Evolutionary conservation across 2,113 vertebrate species (phyloP).

Genomic region (Anthoscopus minutus): DNA sequence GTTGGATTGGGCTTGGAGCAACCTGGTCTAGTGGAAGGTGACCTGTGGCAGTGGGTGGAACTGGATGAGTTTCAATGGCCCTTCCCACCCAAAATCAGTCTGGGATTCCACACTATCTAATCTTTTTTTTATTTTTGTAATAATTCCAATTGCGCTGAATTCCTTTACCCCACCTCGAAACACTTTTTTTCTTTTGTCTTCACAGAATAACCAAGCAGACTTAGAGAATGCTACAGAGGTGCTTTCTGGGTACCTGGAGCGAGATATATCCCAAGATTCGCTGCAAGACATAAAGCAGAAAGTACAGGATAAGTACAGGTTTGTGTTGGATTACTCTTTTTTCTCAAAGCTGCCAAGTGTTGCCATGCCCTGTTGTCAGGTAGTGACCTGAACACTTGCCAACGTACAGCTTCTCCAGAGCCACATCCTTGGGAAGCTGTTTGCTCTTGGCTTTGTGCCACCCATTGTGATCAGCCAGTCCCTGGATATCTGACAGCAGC

Average conservation of each 20-base stretch:
- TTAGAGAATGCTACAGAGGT: slow-evolving; percentile 99
- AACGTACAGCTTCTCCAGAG: neutral
- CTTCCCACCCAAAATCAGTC: neutral
- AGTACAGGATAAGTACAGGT: slow-evolving; percentile 99
- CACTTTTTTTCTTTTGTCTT: neutral
- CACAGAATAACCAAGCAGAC: slow-evolving; percentile 99
- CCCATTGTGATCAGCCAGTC: neutral
- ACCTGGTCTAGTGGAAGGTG: neutral
- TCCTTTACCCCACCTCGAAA: rapidly evolving
- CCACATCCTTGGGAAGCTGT: neutral
- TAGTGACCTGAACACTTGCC: neutral
- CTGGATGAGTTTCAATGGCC: neutral
- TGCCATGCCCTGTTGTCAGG: neutral
- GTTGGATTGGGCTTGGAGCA: neutral
- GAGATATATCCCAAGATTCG: slow-evolving; percentile 99
- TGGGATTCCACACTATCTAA: neutral
- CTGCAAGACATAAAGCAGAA: slow-evolving; percentile 99
- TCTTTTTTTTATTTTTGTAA: neutral
- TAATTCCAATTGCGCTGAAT: neutral
- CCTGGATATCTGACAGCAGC: neutral
- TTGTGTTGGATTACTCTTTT: neutral
- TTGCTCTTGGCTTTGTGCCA: neutral
- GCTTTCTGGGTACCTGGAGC: slow-evolving; percentile 96
- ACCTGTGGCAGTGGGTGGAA: neutral
- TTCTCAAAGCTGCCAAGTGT: neutral